phyloP scores from a whole-genome alignment of 2,888 invertebrate species.

The Mesoligia furuncula region DNA sequence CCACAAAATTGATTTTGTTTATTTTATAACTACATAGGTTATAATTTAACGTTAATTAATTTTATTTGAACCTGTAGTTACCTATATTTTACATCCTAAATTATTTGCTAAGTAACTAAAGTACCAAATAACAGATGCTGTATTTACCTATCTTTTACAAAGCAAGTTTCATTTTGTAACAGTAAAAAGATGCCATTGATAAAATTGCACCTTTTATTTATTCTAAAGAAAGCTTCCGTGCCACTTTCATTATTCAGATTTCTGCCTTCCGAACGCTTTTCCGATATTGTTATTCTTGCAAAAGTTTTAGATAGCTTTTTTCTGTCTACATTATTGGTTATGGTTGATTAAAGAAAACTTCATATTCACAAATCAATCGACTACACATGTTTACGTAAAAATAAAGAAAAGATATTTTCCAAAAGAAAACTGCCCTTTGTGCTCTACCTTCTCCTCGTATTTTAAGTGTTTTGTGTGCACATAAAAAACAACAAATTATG shows the following conservation, averaged over 20 bases:
- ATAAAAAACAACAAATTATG: not conserved
- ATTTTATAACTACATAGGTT: not conserved
- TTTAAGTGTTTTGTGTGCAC: not conserved
- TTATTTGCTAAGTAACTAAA: not conserved
- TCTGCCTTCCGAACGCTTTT: constrained; percentile 33
- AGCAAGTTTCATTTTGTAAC: constrained; percentile 17
- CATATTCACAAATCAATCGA: not conserved
- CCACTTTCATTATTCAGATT: constrained; percentile 55
- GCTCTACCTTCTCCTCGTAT: not conserved
- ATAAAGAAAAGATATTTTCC: not conserved
- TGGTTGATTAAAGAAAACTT: not conserved
- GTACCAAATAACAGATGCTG: not conserved
- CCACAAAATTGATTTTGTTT: not conserved
- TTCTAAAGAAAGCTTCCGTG: constrained; percentile 27
- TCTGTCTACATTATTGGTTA: constrained; percentile 7
- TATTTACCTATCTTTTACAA: not conserved
- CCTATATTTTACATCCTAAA: not conserved
- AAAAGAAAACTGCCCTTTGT: not conserved
- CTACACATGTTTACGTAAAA: not conserved
- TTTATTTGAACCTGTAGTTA: not conserved
- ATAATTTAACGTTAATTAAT: not conserved
- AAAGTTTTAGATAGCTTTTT: constrained; percentile 40
- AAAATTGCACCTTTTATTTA: constrained; percentile 43
- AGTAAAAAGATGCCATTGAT: constrained; percentile 16
- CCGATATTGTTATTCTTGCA: constrained; percentile 51